Evolutionary conservation across 1,140 invertebrate genomes (phyloP), one percentile per base, ranked within the genome.

Genomic region (Cydia fagiglandana): DNA sequence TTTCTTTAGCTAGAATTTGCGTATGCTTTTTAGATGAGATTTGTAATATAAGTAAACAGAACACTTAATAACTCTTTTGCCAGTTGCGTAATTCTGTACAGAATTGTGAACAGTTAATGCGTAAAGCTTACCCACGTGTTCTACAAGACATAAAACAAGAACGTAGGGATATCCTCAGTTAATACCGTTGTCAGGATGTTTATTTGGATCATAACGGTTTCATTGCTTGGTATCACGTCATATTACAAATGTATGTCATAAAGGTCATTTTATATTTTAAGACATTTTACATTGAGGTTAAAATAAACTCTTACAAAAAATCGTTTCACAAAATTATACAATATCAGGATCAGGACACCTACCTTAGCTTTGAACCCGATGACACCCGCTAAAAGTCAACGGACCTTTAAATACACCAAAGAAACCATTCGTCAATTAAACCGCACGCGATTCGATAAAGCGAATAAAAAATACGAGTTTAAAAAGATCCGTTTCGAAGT

Each of bases 401-500:
- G 84, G 84, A 87, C 85, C 85, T 92, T 84, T 79, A 86, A 86
- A 83, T 79, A 84, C 86, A 85, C 81, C 81, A 80, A 86, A 86
- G 89, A 84, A 88, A 88, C 86, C 89, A 90, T 92, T 91, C 88
- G 87, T 92, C 91, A 91, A 92, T 92, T 92, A 92, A 92, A 91
- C 86, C 85, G 83, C 85, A 84, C 84, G 82, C 74, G 77, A 85
- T 84, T 87, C 84, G 83, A 88, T 88, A 90, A 90, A 87, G 83
- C 80, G 82, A 85, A 89, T 88, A 89, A 91, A 91, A 89, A 91
- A 87, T 83, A 85, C 81, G 84, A 90, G 88, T 91, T 90, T 86
- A 91, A 92, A 92, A 92, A 92, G 88, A 89, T 90, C 83, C 90
- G 90, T 91, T 92, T 88, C 91, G 91, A 87, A 92, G 91, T 92